Base-by-base conservation (phyloP, 2,113 vertebrate genomes). In the Myotis yumanensis region DNA sequence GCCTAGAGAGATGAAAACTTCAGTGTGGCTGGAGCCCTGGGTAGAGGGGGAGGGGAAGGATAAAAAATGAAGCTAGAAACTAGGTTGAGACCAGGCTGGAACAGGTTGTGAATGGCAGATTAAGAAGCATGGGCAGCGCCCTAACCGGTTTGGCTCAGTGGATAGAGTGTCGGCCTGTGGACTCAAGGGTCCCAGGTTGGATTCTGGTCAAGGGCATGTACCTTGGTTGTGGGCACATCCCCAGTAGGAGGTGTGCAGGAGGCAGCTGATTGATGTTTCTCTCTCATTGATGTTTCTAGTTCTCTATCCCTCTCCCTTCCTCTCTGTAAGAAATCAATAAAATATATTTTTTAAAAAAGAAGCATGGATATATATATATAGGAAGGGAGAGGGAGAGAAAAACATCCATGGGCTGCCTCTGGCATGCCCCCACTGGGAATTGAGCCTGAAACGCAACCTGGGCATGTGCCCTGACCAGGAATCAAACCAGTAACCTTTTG, bases 1-100 rank as follows among this genome's bases (percentile, higher is more conserved):
- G 79, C 64, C 90, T 66, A 69, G 69, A 76, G 62, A 92, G 48
- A 94, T 66, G 80, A 95, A 87, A 94, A 83, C 43, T 72, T 62
- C 43, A 57, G 75, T 79, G 86, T 73, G 57, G 80, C 35, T 59
- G 77, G 40, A 89, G 51, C 25, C 51, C 20, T 37, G 14, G 59
- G 46, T 89, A 66, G 17, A n/a, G 18, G 46, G 52, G 79, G 22
- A 51, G 10, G 76, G 46, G n/a, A 66, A 10, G 16, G 52, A 18
- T 23, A 46, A 35, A 17, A 46, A 18, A 87, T 12, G 46, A 72
- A 18, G 64, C 5, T 82, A 1, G 32, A 94, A 95, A 96, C 73
- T 86, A 86, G 93, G 86, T 54, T 92, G 89, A 75, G 37, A 88
- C 48, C 5, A 86, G 40, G 46, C 86, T 75, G 87, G 79, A 73